Evolutionary conservation across 2,888 invertebrate genomes (phyloP), one percentile per base, ranked within the genome.

Genomic region (Calephelis perditalis): DNA sequence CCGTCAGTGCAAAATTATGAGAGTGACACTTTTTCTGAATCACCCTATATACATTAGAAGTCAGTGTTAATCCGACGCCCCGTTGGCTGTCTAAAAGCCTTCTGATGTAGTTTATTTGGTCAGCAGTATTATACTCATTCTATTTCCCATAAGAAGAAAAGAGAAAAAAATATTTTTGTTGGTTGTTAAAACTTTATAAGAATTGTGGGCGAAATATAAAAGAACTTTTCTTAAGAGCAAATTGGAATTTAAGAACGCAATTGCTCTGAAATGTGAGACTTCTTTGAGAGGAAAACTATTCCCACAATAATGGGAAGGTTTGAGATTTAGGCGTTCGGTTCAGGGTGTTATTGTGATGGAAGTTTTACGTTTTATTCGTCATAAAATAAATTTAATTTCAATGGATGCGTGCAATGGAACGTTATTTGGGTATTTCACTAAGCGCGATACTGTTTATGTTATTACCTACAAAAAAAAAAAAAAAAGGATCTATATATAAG

Each of bases 31-130:
- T 49, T 49, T 49, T 49, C 49, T 26, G 26, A 49, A 49, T 49
- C 49, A 49, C 49, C 49, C 49, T 56, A 61, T 64, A 63, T 67
- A 67, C 63, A 66, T 68, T 68, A 59, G 63, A 64, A 60, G 63
- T 70, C 68, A 68, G 68, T 64, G 67, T 68, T 75, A 77, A 77
- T 76, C 73, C 74, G 62, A 11, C 56, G 65, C 61, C 58, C 65
- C 63, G 61, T 10, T 65, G 63, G 65, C 63, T 66, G 64, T 68
- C 75, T 81, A 78, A 81, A 79, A 81, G 81, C 79, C 77, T 73
- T 79, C 67, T 71, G 70, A 64, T 81, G 81, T 81, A 73, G 69
- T 70, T 67, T 73, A 72, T 75, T 78, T 74, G 75, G 75, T 73
- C 76, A 76, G 70, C 67, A 72, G 70, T 67, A 63, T 68, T 69